Evolutionary conservation across 2,888 invertebrate species (phyloP).

Genomic region (Philhelius pedissequus): DNA sequence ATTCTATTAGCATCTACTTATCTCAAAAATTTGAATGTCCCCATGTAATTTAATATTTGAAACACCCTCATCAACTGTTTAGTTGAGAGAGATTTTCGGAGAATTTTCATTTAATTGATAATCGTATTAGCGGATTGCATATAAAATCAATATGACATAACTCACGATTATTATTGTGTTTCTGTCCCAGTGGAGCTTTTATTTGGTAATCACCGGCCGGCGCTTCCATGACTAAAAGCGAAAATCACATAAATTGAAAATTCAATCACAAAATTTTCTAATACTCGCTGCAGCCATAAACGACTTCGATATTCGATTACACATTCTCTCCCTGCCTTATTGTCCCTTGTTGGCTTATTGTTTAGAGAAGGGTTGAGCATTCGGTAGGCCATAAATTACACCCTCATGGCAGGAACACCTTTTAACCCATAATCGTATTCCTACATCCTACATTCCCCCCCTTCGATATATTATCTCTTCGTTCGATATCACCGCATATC

Average conservation of each 20-base stretch:
- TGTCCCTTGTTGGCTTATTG: constrained; percentile 22
- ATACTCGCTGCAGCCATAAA: not conserved
- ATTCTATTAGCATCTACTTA: no score
- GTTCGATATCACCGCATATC: not conserved
- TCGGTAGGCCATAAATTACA: constrained; percentile 50
- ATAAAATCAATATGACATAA: constrained; percentile 17
- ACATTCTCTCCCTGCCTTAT: not conserved
- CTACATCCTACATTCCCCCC: not conserved
- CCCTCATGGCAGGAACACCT: constrained; percentile 44
- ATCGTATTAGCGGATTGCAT: not conserved
- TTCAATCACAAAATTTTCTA: constrained; percentile 57
- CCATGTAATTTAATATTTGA: not conserved
- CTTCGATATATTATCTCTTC: not conserved
- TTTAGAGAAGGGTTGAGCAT: constrained; percentile 22
- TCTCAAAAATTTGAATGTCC: not conserved
- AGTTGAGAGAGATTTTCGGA: not conserved
- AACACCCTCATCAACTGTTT: not conserved
- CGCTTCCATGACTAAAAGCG: not conserved
- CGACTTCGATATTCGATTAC: constrained; percentile 37
- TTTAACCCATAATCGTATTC: constrained; percentile 36
- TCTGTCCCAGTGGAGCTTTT: not conserved
- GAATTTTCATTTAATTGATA: not conserved
- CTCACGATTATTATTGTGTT: constrained; percentile 1
- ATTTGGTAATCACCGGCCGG: not conserved
- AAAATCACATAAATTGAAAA: constrained; percentile 55